Evolutionary conservation across 2,888 invertebrate genomes (phyloP).

Genomic region (Drosophila lacicola): DNA sequence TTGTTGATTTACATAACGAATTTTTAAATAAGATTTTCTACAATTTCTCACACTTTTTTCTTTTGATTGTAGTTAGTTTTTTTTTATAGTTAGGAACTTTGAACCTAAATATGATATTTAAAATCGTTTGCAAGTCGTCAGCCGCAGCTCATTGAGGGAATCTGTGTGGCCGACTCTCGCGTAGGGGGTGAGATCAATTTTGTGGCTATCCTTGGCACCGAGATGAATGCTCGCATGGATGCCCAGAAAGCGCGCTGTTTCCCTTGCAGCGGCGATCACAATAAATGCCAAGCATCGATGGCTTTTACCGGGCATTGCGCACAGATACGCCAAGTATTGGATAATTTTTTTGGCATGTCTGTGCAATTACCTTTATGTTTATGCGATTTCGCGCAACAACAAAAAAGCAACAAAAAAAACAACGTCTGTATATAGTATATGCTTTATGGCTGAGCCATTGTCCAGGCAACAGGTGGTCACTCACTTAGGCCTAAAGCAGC

Average conservation of each 20-base stretch:
- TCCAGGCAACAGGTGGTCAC: conserved; percentile 71
- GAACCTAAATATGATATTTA: not conserved
- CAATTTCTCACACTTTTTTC: too few species aligned
- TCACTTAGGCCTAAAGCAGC: conserved; percentile 53
- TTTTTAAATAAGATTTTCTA: too few species aligned
- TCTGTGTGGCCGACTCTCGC: conserved; percentile 7
- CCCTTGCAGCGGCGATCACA: conserved; percentile 64
- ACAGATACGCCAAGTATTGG: conserved; percentile 61
- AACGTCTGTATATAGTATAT: conserved; percentile 13
- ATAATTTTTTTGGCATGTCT: conserved; percentile 77
- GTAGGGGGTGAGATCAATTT: conserved; percentile 17
- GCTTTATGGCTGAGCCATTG: conserved; percentile 41
- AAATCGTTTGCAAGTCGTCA: not conserved
- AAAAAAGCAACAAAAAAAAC: conserved; percentile 8
- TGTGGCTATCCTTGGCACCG: conserved; percentile 58
- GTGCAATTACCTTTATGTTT: conserved; percentile 79
- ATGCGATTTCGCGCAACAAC: conserved; percentile 63
- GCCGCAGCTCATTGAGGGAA: conserved; percentile 5
- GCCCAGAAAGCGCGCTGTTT: conserved; percentile 30
- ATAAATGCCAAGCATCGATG: conserved; percentile 80
- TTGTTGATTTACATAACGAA: too few species aligned
- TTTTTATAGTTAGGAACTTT: not conserved
- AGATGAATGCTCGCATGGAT: conserved; percentile 16
- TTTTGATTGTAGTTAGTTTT: too few species aligned
- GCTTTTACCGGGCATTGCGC: conserved; percentile 60